Percentiles rank a stretch among this genome's conserved stretches.
Conservation (phyloP, 2,113 vertebrate genomes). For the Eretmochelys imbricata region DNA sequence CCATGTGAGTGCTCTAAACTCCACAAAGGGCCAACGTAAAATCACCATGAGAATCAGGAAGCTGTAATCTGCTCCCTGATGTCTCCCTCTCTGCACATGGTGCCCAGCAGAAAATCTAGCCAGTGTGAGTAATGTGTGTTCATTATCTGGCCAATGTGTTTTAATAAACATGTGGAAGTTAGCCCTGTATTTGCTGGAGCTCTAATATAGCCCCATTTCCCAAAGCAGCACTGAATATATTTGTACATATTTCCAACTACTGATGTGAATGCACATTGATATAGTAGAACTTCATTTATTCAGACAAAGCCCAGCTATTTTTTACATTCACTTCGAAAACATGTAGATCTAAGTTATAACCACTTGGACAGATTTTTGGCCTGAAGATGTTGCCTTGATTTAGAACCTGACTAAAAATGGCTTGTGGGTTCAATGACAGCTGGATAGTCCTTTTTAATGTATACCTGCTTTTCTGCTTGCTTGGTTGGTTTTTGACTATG, state of each 20-base stretch:
- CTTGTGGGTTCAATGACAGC: neutral
- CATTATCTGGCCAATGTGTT: neutral
- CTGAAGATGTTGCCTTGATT: slow-evolving; percentile 5
- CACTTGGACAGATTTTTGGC: neutral
- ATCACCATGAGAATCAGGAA: neutral
- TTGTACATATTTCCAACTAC: neutral
- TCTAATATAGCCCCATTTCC: neutral
- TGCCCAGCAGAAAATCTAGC: neutral
- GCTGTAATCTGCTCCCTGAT: neutral
- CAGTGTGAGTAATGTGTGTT: rapidly evolving
- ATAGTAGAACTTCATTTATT: neutral
- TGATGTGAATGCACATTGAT: neutral
- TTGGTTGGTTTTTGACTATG: neutral
- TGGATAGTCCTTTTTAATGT: slow-evolving; percentile 41
- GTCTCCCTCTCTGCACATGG: neutral
- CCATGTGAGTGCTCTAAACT: neutral
- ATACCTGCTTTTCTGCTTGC: neutral
- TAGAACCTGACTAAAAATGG: neutral
- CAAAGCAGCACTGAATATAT: rapidly evolving
- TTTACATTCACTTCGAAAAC: neutral
- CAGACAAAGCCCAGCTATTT: neutral
- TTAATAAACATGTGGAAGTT: neutral
- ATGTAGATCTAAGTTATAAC: neutral
- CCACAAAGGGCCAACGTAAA: neutral
- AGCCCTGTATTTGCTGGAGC: neutral